Percentiles rank a stretch among this genome's conserved stretches.
phyloP scores from a whole-genome alignment of 2,888 invertebrate species.

The Drosophila kuntzei region DNA sequence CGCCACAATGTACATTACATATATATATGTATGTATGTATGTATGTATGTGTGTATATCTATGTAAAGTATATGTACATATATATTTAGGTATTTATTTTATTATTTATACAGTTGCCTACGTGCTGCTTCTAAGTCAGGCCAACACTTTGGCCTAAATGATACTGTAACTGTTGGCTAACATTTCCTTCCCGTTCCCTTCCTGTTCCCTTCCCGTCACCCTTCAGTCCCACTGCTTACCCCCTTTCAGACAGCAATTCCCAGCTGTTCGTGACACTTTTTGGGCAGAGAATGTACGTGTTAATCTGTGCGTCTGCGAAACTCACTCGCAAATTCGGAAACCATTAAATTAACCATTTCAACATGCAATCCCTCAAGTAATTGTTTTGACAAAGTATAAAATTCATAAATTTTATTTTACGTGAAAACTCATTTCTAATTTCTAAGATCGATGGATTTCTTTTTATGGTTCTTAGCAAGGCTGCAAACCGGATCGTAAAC shows the following conservation, averaged over 20 bases:
- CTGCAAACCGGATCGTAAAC: no score
- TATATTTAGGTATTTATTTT: slow-evolving; percentile 62
- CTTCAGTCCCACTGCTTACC: background rate
- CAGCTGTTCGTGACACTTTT: slow-evolving; percentile 27
- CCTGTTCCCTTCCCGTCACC: background rate
- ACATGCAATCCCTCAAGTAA: background rate
- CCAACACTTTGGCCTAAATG: slow-evolving; percentile 31
- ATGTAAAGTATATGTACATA: background rate
- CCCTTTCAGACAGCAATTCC: background rate
- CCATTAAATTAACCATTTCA: background rate
- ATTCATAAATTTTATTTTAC: background rate
- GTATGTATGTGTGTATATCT: background rate
- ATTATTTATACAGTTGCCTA: slow-evolving; percentile 70
- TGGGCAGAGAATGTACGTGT: slow-evolving; percentile 13
- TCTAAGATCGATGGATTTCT: no score
- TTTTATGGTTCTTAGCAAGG: no score
- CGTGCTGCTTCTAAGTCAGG: slow-evolving; percentile 61
- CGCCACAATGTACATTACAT: slow-evolving; percentile 1
- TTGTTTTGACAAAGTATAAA: background rate
- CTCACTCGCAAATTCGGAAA: background rate
- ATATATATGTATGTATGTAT: background rate
- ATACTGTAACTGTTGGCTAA: slow-evolving; percentile 15
- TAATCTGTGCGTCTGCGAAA: slow-evolving; percentile 11
- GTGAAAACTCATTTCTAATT: background rate
- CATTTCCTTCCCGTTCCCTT: background rate